Conservation (phyloP, 2,888 invertebrate genomes). For the Parelbella ahira region DNA sequence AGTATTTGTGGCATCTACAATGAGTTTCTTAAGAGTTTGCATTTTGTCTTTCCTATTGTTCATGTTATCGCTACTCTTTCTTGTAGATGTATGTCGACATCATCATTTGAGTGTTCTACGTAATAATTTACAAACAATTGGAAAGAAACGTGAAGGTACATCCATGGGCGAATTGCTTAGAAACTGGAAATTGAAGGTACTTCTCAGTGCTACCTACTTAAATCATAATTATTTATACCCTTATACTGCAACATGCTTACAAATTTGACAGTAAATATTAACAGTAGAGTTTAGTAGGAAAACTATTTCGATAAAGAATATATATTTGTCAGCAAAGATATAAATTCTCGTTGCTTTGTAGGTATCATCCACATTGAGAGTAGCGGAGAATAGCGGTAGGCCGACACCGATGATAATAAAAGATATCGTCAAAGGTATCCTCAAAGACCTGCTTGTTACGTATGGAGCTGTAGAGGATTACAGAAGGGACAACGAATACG, state of each 20-base stretch:
- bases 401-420: constrained; percentile 38
- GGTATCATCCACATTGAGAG: constrained; percentile 39
- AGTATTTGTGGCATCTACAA: too few relatives aligned
- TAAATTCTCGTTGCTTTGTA: constrained; percentile 29
- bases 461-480: constrained; percentile 43
- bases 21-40: background rate
- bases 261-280: too few relatives aligned
- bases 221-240: too few relatives aligned
- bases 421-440: constrained; percentile 35
- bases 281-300: too few relatives aligned
- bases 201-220: too few relatives aligned
- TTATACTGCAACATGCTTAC: too few relatives aligned
- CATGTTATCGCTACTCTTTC: background rate
- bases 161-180: constrained; percentile 45
- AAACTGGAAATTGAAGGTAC: constrained; percentile 53
- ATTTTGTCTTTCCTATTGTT: too few relatives aligned
- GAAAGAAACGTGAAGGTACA: constrained; percentile 38
- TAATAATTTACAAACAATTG: constrained; percentile 40
- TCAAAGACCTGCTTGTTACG: constrained; percentile 44
- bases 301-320: too few relatives aligned
- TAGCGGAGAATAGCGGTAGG: constrained; percentile 39
- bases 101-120: constrained; percentile 51
- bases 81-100: constrained; percentile 50
- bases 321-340: too few relatives aligned
- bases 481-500: constrained; percentile 35